A percentile compares a stretch with the other conserved stretches of the same genome.
Conservation (phyloP, 64 coral and sea anemone genomes). For the Platygyra sinensis region DNA sequence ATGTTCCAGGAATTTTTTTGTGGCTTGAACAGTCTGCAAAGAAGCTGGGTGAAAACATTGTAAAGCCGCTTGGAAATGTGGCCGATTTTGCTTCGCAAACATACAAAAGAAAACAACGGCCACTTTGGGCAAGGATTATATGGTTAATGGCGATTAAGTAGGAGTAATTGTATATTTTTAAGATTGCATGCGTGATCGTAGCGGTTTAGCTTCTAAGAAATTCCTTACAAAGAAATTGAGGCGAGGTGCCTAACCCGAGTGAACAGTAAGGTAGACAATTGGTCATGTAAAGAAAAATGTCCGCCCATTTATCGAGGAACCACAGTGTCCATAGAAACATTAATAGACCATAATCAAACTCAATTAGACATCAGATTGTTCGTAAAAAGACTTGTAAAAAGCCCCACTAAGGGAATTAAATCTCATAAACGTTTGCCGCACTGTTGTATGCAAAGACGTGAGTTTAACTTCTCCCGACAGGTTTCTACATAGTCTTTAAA, state of each 20-base stretch:
- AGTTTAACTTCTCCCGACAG: neutral
- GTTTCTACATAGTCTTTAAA: neutral
- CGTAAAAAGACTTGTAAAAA: neutral
- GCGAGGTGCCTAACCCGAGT: neutral
- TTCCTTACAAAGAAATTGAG: neutral
- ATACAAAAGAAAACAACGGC: slow-evolving; percentile 1
- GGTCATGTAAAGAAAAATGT: neutral
- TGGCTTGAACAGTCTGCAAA: neutral
- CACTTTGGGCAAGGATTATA: slow-evolving; percentile 1
- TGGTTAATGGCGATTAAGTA: slow-evolving; percentile 3
- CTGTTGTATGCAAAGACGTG: neutral
- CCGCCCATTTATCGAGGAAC: neutral
- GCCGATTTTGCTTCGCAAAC: neutral
- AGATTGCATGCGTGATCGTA: neutral
- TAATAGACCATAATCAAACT: neutral
- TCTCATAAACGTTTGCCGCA: neutral
- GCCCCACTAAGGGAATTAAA: neutral
- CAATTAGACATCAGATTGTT: neutral
- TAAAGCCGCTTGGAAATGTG: slow-evolving; percentile 5
- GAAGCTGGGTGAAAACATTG: neutral
- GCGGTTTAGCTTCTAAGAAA: neutral
- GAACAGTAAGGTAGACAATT: too few relatives aligned
- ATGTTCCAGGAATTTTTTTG: neutral
- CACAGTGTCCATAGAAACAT: neutral
- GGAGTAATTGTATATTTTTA: slow-evolving; percentile 1